Evolutionary conservation across 2,113 vertebrate genomes (phyloP).

Genomic region (Myodes glareolus): DNA sequence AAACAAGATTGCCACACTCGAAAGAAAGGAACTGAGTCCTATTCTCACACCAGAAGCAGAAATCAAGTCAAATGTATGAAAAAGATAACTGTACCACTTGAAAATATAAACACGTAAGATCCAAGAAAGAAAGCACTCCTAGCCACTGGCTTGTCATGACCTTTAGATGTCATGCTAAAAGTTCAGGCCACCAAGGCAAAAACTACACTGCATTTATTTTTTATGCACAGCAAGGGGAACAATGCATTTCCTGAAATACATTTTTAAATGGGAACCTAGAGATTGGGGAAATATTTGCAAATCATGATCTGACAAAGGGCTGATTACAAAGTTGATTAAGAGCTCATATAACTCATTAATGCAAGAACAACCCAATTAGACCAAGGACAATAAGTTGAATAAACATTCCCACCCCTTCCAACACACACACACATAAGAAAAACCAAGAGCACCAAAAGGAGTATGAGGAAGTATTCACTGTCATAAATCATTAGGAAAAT

Average conservation of each 20-base stretch:
- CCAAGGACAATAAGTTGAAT: neutral
- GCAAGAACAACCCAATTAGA: neutral
- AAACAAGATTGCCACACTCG: neutral
- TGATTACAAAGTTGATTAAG: neutral
- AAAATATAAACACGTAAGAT: neutral
- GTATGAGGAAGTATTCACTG: no score
- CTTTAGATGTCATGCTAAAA: neutral
- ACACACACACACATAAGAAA: no score
- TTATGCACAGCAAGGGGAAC: neutral
- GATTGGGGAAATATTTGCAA: neutral
- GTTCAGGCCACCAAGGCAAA: neutral
- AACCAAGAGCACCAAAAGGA: neutral
- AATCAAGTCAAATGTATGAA: neutral
- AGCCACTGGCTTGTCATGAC: no score
- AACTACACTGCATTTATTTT: neutral
- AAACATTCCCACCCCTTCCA: neutral
- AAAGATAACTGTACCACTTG: neutral
- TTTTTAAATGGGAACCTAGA: neutral
- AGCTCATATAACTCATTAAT: neutral
- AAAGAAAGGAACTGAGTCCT: neutral
- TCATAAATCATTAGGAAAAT: neutral
- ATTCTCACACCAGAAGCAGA: neutral
- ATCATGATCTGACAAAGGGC: neutral
- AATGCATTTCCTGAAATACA: neutral
- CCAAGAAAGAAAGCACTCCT: neutral